Base-by-base conservation (phyloP, 1,140 invertebrate genomes). In the Babylonia areolata region DNA sequence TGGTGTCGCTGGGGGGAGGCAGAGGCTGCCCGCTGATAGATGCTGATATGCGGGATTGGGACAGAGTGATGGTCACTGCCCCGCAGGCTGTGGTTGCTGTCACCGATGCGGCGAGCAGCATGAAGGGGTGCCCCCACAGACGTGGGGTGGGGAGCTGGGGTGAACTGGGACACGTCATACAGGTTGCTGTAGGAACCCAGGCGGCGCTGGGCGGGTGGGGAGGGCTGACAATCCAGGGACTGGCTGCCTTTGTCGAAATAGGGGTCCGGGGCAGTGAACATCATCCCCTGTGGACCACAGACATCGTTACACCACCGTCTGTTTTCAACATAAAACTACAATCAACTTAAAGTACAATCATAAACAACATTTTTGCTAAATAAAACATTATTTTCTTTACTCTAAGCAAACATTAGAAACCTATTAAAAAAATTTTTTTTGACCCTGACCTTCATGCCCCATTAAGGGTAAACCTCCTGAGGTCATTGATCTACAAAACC, bases 131-230 rank as follows among this genome's bases (percentile, higher is more conserved):
- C 90, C 37, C 89, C 89, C 35, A 91, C 87, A 23, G 91, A 85
- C 84, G 89, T 86, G 54, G 33, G 81, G 37, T 28, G 31, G 85
- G 69, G 42, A 46, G 51, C 51, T 5, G 80, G 28, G 35, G 42
- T 46, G 37, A 39, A 40, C n/a, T 84, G 80, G 20, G 87, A 64
- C 86, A 85, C 91, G 85, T 97, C 95, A 95, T 98, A 98, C 94
- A 99, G 97, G 95, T 98, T 99, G 91, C 96, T 98, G 93, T 97
- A 97, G 73, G 97, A 98, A 90, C 97, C 98, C 89, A 97, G 86
- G 83, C 91, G 92, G 85, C 98, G 95, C 42, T 69, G 46, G 17
- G 87, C 78, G 28, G 97, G 97, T 40, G 97, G 97, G 87, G 97
- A 98, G 42, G 98, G 97, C 94, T 98, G 98, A 94, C 97, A 98